Evolutionary conservation across 2,797 vertebrate species (phyloP).

Genomic region (Mormyrus hasselquistii): DNA sequence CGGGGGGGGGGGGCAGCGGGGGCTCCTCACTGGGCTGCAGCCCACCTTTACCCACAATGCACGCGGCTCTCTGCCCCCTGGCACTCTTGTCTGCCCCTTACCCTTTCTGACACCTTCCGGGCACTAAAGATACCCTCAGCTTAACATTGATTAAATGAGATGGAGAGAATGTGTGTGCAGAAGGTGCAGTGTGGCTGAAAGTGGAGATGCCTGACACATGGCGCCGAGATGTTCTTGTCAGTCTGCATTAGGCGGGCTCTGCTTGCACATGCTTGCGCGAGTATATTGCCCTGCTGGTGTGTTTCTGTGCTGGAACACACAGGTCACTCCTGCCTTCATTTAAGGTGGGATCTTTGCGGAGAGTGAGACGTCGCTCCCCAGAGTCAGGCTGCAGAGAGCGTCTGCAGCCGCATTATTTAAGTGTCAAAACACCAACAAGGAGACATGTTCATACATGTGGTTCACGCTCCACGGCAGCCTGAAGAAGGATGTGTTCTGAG

Average conservation of each 20-base stretch:
- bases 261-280: conserved; percentile 31
- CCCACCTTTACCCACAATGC: conserved; percentile 12
- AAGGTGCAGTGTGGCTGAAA: conserved; percentile 70
- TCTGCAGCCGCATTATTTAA: neutral
- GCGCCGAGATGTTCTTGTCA: conserved; percentile 53
- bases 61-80: conserved; percentile 31
- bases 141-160: conserved; percentile 36
- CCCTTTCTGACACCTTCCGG: neutral
- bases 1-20: neutral
- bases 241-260: neutral
- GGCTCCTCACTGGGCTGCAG: neutral
- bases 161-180: conserved; percentile 35
- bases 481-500: conserved; percentile 17
- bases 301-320: neutral
- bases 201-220: conserved; percentile 64
- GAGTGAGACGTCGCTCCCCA: neutral
- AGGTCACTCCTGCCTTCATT: neutral
- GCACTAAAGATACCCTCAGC: neutral
- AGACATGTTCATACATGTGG: neutral
- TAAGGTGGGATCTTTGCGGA: neutral
- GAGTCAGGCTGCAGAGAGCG: neutral
- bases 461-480: neutral
- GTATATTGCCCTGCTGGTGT: neutral
- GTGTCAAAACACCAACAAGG: neutral
- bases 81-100: conserved; percentile 15